Conservation (phyloP, 2,113 vertebrate species). For the Pungitius pungitius region DNA sequence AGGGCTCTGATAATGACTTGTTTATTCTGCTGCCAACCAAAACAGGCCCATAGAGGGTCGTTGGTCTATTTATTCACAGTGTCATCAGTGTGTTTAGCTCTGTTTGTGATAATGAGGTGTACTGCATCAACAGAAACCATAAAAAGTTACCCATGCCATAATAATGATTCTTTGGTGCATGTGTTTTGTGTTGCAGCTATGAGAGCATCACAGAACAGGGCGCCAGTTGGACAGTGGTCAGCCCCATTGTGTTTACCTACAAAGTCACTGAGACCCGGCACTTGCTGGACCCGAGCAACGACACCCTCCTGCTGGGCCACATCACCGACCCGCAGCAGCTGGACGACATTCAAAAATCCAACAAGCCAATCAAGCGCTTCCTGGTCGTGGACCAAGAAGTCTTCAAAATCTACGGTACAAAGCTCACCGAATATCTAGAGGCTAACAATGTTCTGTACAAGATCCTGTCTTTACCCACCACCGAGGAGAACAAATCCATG, state of each 20-base stretch:
- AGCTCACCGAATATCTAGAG: constrained; percentile 76
- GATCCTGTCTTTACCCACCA: constrained; percentile 82
- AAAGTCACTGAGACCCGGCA: constrained; percentile 80
- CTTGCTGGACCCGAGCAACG: constrained; percentile 81
- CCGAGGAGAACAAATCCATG: constrained; percentile 86
- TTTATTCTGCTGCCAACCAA: constrained; percentile 2
- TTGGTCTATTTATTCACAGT: no score
- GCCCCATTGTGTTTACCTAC: constrained; percentile 83
- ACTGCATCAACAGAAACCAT: background rate
- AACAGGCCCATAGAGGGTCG: background rate
- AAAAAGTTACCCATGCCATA: background rate
- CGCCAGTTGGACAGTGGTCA: constrained; percentile 82
- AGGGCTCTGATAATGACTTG: constrained; percentile 5
- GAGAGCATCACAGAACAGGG: constrained; percentile 73
- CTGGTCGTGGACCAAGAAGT: constrained; percentile 83
- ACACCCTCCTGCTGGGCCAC: constrained; percentile 83
- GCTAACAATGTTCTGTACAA: constrained; percentile 77
- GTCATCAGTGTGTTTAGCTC: background rate
- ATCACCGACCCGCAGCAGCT: constrained; percentile 74
- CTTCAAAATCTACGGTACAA: constrained; percentile 78
- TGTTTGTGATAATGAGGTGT: background rate
- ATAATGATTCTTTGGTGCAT: background rate
- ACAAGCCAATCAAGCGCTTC: constrained; percentile 80
- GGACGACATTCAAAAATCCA: constrained; percentile 57
- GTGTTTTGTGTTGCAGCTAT: constrained; percentile 71